phyloP scores from a whole-genome alignment of 2,797 vertebrate genomes.

The Fringilla coelebs region DNA sequence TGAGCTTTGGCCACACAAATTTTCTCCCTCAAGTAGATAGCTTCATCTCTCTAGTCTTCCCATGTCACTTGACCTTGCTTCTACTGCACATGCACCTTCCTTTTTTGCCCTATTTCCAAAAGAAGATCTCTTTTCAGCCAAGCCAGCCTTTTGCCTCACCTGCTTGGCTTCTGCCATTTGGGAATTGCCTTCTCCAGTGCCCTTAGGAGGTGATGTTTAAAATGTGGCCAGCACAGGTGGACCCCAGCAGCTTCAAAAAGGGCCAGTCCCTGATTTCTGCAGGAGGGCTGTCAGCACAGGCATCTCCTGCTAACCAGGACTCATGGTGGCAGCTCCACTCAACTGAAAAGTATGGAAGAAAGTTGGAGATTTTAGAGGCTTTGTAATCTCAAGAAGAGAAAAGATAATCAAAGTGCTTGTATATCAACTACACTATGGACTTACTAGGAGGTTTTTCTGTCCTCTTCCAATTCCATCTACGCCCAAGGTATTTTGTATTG shows the following conservation, averaged over 20 bases:
- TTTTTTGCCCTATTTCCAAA: background rate
- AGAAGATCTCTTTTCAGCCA: background rate
- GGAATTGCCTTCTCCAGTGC: background rate
- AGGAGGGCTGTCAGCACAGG: background rate
- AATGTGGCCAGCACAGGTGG: background rate
- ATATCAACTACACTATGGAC: background rate
- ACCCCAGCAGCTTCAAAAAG: background rate
- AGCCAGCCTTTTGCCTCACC: rapidly evolving
- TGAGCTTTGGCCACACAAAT: background rate
- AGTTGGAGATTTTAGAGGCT: background rate
- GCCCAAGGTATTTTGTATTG: background rate
- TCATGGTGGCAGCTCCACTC: background rate
- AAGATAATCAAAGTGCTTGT: background rate
- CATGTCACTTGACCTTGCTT: background rate
- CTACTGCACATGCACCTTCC: too few species aligned
- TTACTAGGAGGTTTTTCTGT: background rate
- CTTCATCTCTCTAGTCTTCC: background rate
- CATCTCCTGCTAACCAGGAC: background rate
- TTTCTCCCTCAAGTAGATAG: background rate
- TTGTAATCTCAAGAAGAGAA: background rate
- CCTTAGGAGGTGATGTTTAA: background rate
- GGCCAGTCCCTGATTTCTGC: background rate
- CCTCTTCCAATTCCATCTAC: background rate
- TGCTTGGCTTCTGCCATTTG: background rate
- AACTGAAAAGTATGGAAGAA: background rate